Conservation (phyloP, 1,140 invertebrate species). For the Drosophila virilis region DNA sequence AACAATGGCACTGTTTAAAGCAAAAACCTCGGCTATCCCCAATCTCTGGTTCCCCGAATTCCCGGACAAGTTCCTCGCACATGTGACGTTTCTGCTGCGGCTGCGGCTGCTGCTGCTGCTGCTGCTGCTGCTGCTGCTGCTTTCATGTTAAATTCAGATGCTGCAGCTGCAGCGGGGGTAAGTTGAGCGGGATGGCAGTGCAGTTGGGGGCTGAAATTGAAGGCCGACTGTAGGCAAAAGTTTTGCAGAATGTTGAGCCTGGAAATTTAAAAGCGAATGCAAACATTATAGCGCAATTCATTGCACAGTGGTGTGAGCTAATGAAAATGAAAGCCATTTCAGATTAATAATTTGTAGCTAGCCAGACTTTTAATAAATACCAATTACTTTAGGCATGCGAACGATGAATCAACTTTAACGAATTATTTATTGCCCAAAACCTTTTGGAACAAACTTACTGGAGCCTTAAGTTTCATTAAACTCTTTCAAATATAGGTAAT, state of each 20-base stretch:
- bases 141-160: slow-evolving; percentile 65
- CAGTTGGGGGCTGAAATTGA: slow-evolving; percentile 1
- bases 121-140: too few relatives aligned
- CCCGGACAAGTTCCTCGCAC: slow-evolving; percentile 39
- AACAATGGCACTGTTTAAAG: slow-evolving; percentile 70
- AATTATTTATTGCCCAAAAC: too few relatives aligned
- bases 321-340: neutral
- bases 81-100: slow-evolving; percentile 52
- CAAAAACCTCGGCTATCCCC: slow-evolving; percentile 44
- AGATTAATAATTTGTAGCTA: neutral
- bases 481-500: too few relatives aligned
- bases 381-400: too few relatives aligned
- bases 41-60: slow-evolving; percentile 28
- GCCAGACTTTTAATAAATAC: too few relatives aligned
- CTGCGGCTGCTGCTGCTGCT: slow-evolving; percentile 15
- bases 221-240: slow-evolving; percentile 59
- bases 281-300: slow-evolving; percentile 73
- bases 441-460: too few relatives aligned
- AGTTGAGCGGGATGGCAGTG: slow-evolving; percentile 1
- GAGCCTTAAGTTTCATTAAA: too few relatives aligned
- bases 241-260: slow-evolving; percentile 53
- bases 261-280: slow-evolving; percentile 74
- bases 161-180: slow-evolving; percentile 8
- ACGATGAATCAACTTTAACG: too few relatives aligned
- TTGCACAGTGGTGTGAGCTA: slow-evolving; percentile 53